Base-by-base conservation (phyloP, 2,797 vertebrate species). In the Decapterus maruadsi region DNA sequence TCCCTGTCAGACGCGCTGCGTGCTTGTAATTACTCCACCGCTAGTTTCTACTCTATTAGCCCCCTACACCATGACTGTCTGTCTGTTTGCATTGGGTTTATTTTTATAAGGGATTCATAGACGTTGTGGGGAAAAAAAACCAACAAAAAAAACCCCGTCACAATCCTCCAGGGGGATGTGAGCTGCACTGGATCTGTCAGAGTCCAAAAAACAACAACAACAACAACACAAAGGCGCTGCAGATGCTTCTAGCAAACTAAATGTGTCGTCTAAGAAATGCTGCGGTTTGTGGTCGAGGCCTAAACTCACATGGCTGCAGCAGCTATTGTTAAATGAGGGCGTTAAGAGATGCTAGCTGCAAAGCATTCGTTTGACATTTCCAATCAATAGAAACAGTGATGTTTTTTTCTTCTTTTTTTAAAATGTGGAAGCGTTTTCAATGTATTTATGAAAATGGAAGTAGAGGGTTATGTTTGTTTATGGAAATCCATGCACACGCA, bases 11-110 rank as follows among this genome's bases (percentile, higher is more conserved):
- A 64, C 56, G 6, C 60, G 71, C 74, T 69, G 40, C 50, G 43
- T 51, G 77, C 78, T 75, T 73, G 84, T 83, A 77, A 87, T 88
- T 74, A 80, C 63, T 38, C 36, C 62, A n/a, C 64, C 26, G 26
- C 3, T 26, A 62, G 58, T 68, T 77, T 74, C 53, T 75, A 56
- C 55, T 63, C 34, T 60, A 38, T 74, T 36, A 61, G 26, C 1
- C n/a, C n/a, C n/a, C 26, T 31, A 29, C 34, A 34, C 31, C 31
- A 6, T 17, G 45, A 66, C 29, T 56, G 46, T 26, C 42, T 63
- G 64, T 45, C 22, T 67, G 20, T 59, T 68, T 58, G 59, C 14
- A 62, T 45, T 29, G 34, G 26, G 26, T 26, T 26, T 26, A 26
- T 6, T 57, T 46, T 53, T 38, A 20, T 43, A 20, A 55, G 40